These are phyloP conservation scores for Dryobota labecula DNA, from an alignment of 2,888 invertebrate genomes.

Conservation along the genomic window DNA sequence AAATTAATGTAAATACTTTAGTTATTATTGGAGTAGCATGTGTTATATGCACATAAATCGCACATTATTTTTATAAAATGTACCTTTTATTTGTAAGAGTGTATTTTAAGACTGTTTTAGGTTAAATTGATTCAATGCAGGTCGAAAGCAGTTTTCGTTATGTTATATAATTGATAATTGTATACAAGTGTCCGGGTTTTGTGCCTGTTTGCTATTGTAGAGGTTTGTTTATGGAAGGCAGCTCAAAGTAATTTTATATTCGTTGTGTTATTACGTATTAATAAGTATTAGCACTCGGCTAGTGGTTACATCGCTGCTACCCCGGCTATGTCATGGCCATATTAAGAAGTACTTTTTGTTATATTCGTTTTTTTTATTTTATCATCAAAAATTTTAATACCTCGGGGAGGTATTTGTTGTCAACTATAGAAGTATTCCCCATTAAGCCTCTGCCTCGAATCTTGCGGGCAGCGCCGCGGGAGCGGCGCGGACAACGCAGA, in stretches of 20 bases:
- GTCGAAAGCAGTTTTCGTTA: constrained; percentile 65
- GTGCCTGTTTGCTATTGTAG: constrained; percentile 59
- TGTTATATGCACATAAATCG: constrained; percentile 71
- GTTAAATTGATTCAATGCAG: constrained; percentile 79
- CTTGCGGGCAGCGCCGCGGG: no score
- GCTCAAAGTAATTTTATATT: constrained; percentile 71
- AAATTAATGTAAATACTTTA: constrained; percentile 66
- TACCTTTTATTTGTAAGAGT: constrained; percentile 72
- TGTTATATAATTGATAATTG: constrained; percentile 62
- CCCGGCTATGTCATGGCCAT: constrained; percentile 68
- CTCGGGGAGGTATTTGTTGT: constrained; percentile 61
- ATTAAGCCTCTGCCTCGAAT: no score
- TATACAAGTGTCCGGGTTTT: constrained; percentile 43
- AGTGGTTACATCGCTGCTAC: constrained; percentile 57
- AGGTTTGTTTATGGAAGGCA: constrained; percentile 66
- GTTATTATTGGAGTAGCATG: constrained; percentile 63
- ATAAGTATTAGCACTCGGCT: constrained; percentile 64
- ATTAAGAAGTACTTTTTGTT: constrained; percentile 72
- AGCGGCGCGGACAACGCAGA: no score
- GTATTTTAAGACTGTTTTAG: constrained; percentile 84
- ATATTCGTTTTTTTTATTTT: constrained; percentile 51
- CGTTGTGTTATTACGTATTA: constrained; percentile 64
- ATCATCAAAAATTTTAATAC: constrained; percentile 48
- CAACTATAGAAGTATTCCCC: constrained; percentile 47
- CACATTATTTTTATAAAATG: constrained; percentile 78